Conservation (phyloP, 2,888 invertebrate species). For the Phragmatobia fuliginosa region DNA sequence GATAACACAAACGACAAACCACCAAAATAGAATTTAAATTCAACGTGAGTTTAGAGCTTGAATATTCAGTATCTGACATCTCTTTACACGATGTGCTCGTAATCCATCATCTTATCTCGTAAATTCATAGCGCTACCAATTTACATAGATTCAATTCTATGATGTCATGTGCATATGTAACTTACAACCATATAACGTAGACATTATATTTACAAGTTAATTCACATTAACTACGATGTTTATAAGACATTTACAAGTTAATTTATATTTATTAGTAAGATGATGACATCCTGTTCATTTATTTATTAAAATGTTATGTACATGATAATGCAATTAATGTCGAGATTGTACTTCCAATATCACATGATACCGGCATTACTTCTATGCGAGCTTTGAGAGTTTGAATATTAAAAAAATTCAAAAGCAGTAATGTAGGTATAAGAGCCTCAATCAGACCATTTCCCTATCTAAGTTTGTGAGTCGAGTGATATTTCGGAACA, state of each 20-base stretch:
- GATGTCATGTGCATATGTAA: not conserved
- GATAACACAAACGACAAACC: not conserved
- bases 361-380: not conserved
- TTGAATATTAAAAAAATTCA: not conserved
- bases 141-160: not conserved
- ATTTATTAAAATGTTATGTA: not conserved
- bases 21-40: not conserved
- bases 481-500: too few relatives aligned
- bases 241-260: not conserved
- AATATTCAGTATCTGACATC: not conserved
- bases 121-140: constrained; percentile 1
- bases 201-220: not conserved
- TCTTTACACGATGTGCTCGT: not conserved
- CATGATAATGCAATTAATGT: not conserved
- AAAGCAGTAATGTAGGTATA: not conserved
- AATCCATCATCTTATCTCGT: not conserved
- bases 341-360: not conserved
- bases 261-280: not conserved
- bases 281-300: not conserved
- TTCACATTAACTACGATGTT: too few relatives aligned
- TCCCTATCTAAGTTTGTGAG: too few relatives aligned
- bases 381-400: not conserved
- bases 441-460: not conserved
- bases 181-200: not conserved
- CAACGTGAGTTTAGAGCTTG: not conserved